These are phyloP conservation scores for Microplitis deprimator DNA, from an alignment of 2,888 invertebrate genomes.

Conservation along the genomic window DNA sequence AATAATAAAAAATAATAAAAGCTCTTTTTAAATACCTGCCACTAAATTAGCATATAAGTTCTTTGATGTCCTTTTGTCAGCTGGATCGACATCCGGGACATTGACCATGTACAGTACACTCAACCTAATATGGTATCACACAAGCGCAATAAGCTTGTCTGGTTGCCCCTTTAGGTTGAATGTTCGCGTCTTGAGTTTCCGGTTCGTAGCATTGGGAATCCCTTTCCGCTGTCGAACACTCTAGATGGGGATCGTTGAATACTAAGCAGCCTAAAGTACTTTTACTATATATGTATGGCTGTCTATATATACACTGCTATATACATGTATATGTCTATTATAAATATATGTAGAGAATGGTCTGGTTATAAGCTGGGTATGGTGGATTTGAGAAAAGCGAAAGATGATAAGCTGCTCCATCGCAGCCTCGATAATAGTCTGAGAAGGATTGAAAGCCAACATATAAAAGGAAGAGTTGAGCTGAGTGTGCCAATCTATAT, in stretches of 20 bases:
- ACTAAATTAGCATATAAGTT: background rate
- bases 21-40: too few relatives aligned
- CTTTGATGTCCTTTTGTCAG: background rate
- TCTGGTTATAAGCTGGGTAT: background rate
- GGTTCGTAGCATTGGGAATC: constrained; percentile 1
- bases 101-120: background rate
- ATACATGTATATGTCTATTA: background rate
- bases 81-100: background rate
- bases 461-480: background rate
- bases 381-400: background rate
- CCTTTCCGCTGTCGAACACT: background rate
- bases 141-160: background rate
- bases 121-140: background rate
- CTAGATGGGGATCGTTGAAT: background rate
- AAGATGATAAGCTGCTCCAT: background rate
- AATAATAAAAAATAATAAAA: background rate
- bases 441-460: background rate
- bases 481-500: background rate
- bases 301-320: background rate
- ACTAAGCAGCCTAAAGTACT: background rate
- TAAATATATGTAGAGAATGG: background rate
- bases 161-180: background rate
- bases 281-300: background rate
- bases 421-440: background rate
- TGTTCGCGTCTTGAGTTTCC: background rate